Percentiles rank a stretch among this genome's conserved stretches.
Evolutionary conservation across 2,888 invertebrate species (phyloP).

Genomic region (Ypsolopha sequella): DNA sequence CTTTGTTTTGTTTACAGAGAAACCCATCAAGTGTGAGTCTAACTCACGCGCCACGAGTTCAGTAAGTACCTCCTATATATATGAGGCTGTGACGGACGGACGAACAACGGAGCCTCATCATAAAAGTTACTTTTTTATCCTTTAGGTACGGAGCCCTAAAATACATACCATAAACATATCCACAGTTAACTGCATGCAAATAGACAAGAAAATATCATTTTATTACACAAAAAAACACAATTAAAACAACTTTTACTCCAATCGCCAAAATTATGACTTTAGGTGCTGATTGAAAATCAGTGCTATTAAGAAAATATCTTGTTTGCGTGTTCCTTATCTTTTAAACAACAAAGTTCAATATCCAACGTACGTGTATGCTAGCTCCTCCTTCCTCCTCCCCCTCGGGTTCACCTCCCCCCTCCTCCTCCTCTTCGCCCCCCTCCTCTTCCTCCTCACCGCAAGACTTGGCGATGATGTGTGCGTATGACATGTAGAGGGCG

Average conservation of each 20-base stretch:
- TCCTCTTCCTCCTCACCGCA: slow-evolving; percentile 98
- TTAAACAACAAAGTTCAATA: too few relatives aligned
- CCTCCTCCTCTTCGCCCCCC: slow-evolving; percentile 90
- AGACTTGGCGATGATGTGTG: slow-evolving; percentile 97
- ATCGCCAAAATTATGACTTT: too few relatives aligned
- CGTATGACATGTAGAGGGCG: slow-evolving; percentile 96
- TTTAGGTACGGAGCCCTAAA: background rate
- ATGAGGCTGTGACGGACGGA: too few relatives aligned
- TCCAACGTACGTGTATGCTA: slow-evolving; percentile 90
- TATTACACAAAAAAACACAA: too few relatives aligned
- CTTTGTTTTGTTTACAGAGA: background rate
- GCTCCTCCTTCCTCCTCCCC: slow-evolving; percentile 77
- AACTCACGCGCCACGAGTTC: too few relatives aligned
- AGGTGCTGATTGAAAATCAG: too few relatives aligned
- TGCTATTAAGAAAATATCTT: too few relatives aligned
- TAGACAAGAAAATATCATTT: slow-evolving; percentile 2
- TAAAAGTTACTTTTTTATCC: background rate
- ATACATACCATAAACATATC: slow-evolving; percentile 58
- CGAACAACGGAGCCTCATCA: too few relatives aligned
- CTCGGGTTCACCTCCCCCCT: slow-evolving; percentile 76
- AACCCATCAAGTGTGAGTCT: too few relatives aligned
- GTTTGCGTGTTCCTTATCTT: too few relatives aligned
- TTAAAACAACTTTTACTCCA: too few relatives aligned
- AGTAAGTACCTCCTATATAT: too few relatives aligned
- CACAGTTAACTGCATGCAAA: slow-evolving; percentile 60